These are phyloP conservation scores for Eublepharis macularius DNA, from an alignment of 2,113 vertebrate species.

Conservation along the genomic window DNA sequence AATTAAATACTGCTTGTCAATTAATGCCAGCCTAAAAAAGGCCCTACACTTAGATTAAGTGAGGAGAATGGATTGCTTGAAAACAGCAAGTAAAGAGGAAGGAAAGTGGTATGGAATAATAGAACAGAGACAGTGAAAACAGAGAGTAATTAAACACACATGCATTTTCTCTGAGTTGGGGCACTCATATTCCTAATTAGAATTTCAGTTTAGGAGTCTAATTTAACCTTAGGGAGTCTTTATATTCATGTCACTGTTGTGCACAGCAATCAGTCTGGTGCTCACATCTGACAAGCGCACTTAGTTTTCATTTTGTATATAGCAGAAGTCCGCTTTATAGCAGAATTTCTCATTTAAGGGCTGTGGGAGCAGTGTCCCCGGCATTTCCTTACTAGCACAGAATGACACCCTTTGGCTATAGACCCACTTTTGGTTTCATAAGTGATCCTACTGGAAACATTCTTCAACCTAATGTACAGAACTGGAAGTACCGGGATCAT, in stretches of 20 bases:
- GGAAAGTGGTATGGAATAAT: slow-evolving; percentile 71
- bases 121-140: slow-evolving; percentile 73
- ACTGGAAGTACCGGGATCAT: neutral
- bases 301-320: slow-evolving; percentile 69
- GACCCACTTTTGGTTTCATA: neutral
- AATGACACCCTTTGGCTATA: neutral
- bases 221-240: slow-evolving; percentile 82
- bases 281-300: slow-evolving; percentile 62
- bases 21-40: slow-evolving; percentile 79
- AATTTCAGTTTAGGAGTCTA: slow-evolving; percentile 78
- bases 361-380: neutral
- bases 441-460: neutral
- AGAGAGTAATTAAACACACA: slow-evolving; percentile 79
- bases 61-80: slow-evolving; percentile 72
- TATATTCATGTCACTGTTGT: slow-evolving; percentile 73
- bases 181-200: slow-evolving; percentile 81
- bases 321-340: slow-evolving; percentile 53
- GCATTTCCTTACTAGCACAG: neutral
- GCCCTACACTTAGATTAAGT: slow-evolving; percentile 75
- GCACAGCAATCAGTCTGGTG: slow-evolving; percentile 69
- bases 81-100: slow-evolving; percentile 78
- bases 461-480: neutral
- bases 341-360: slow-evolving; percentile 60
- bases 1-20: slow-evolving; percentile 82
- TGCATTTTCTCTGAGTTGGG: slow-evolving; percentile 72